Evolutionary conservation across 2,797 vertebrate genomes (phyloP).

Genomic region (Adrianichthys oophorus): DNA sequence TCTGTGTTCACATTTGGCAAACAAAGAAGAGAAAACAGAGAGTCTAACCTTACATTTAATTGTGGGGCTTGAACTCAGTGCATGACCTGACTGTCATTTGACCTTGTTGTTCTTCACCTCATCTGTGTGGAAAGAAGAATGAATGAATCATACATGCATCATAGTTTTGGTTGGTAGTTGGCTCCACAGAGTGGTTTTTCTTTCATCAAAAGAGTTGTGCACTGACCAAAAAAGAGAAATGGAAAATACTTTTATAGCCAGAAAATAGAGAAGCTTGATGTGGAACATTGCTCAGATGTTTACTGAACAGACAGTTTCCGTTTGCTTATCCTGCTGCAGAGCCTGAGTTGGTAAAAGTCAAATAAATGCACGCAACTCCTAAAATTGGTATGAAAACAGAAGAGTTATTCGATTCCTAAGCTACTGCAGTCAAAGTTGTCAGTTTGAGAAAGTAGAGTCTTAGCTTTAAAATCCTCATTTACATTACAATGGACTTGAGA

Average conservation of each 20-base stretch:
- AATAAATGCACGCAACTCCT: constrained; percentile 13
- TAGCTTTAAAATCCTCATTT: no score
- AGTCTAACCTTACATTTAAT: constrained; percentile 23
- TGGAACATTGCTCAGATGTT: constrained; percentile 32
- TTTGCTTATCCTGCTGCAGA: constrained; percentile 16
- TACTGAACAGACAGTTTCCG: constrained; percentile 26
- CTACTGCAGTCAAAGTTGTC: neutral
- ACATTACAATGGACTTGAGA: no score
- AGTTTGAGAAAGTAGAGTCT: no score
- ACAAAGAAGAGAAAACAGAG: constrained; percentile 17
- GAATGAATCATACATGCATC: constrained; percentile 46
- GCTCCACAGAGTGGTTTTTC: constrained; percentile 33
- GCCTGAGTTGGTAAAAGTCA: constrained; percentile 26
- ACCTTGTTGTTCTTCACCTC: constrained; percentile 32
- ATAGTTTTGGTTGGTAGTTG: constrained; percentile 51
- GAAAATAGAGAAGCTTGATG: constrained; percentile 29
- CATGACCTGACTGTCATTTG: constrained; percentile 34
- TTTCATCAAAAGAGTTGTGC: constrained; percentile 43
- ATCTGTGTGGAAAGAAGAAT: constrained; percentile 36
- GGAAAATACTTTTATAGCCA: constrained; percentile 37
- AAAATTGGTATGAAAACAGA: constrained; percentile 14
- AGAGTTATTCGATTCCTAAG: constrained; percentile 25
- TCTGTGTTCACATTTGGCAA: constrained; percentile 30
- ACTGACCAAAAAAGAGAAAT: constrained; percentile 25
- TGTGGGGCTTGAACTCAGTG: constrained; percentile 28